Conservation (phyloP, 2,888 invertebrate species). For the Standfussiana lucernea region DNA sequence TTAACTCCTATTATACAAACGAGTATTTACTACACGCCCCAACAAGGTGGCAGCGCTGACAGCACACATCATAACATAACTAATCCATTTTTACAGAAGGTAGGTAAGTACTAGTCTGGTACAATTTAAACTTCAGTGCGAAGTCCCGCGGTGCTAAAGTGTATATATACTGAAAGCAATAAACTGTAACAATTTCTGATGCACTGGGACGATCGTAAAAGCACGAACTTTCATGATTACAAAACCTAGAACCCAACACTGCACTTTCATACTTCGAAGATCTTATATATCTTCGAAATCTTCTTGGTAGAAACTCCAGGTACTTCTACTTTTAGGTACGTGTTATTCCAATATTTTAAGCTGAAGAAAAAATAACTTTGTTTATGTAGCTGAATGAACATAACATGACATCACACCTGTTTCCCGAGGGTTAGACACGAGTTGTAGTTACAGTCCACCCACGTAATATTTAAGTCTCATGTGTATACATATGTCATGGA, state of each 20-base stretch:
- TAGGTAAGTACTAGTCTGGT: not conserved
- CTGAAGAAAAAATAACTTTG: not conserved
- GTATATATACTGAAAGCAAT: conserved; percentile 31
- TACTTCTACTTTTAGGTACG: not conserved
- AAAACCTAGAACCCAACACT: not conserved
- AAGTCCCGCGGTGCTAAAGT: conserved; percentile 20
- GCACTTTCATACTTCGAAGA: conserved; percentile 1
- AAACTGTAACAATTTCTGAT: conserved; percentile 43
- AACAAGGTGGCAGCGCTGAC: not conserved
- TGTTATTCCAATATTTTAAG: not conserved
- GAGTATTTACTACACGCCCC: not conserved
- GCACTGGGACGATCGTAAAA: conserved; percentile 32
- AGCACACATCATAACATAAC: conserved; percentile 7
- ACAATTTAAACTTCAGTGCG: conserved; percentile 22
- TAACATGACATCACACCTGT: not conserved
- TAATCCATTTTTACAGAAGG: conserved; percentile 16
- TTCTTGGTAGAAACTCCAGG: not conserved
- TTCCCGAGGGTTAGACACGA: not conserved
- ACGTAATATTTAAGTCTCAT: not conserved
- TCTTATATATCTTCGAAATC: no score
- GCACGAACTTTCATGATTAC: conserved; percentile 14
- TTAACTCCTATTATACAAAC: no score
- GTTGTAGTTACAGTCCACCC: not conserved
- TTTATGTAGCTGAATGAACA: not conserved
- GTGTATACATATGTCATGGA: not conserved